phyloP scores from a whole-genome alignment of 2,113 vertebrate genomes.

The Anguilla japonica region DNA sequence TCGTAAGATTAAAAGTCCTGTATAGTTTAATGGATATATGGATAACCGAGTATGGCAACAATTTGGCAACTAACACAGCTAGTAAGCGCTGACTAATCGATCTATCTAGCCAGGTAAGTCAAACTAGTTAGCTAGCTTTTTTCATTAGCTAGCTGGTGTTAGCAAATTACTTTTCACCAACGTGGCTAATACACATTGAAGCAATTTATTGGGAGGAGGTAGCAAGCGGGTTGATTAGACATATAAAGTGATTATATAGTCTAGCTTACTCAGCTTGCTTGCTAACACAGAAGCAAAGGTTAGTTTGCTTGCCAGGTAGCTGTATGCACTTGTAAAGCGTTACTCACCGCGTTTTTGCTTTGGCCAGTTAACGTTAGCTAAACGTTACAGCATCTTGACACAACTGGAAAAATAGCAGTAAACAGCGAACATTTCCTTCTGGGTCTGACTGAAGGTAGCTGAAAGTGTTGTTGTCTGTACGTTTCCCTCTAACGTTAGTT shows the following conservation, averaged over 20 bases:
- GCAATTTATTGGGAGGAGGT: neutral
- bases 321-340: neutral
- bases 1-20: too few relatives aligned
- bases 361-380: neutral
- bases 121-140: neutral
- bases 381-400: neutral
- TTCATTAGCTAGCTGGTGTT: neutral
- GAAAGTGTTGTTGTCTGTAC: neutral
- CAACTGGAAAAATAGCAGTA: neutral
- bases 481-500: neutral
- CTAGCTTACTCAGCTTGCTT: neutral
- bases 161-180: constrained; percentile 1
- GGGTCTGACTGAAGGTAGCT: neutral
- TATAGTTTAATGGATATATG: too few relatives aligned
- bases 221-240: neutral
- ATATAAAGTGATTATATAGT: too few relatives aligned
- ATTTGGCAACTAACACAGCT: too few relatives aligned
- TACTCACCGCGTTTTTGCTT: neutral
- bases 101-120: neutral
- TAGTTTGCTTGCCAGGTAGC: neutral
- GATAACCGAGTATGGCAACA: too few relatives aligned
- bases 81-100: too few relatives aligned
- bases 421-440: neutral
- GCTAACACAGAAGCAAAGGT: neutral
- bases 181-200: neutral